These are phyloP conservation scores for Gorsachius magnificus DNA, from an alignment of 2,797 vertebrate genomes.

Conservation along the genomic window DNA sequence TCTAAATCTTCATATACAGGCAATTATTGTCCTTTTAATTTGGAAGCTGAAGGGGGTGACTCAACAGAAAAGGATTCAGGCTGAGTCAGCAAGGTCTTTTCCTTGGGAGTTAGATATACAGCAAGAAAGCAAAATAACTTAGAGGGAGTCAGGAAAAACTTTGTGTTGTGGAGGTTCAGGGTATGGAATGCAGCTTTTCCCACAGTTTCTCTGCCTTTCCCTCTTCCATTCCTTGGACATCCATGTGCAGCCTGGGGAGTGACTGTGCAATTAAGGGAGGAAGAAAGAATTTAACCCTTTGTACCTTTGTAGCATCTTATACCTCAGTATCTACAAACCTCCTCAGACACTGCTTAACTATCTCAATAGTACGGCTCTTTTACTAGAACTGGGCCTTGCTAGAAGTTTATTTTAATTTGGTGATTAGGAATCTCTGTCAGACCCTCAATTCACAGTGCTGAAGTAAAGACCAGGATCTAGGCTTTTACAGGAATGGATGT, in stretches of 20 bases:
- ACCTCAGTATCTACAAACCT: neutral
- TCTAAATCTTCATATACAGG: slow-evolving; percentile 11
- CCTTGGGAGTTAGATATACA: neutral
- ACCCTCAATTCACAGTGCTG: neutral
- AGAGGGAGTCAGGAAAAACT: neutral
- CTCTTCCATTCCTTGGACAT: neutral
- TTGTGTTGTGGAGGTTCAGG: neutral
- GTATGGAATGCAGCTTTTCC: neutral
- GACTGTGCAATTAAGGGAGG: neutral
- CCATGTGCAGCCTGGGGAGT: neutral
- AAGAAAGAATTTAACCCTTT: neutral
- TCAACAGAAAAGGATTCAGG: slow-evolving; percentile 40
- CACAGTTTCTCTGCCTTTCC: neutral
- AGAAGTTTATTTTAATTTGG: neutral
- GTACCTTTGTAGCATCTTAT: neutral
- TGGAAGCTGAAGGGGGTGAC: slow-evolving; percentile 33
- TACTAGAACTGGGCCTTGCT: neutral
- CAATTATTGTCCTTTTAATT: slow-evolving; percentile 35
- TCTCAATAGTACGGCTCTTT: neutral
- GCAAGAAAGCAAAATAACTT: slow-evolving; percentile 34
- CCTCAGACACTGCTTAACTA: neutral
- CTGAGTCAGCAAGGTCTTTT: slow-evolving; percentile 29
- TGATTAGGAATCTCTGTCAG: neutral
- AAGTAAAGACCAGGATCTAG: neutral
- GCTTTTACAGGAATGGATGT: neutral